Percentiles rank a stretch among this genome's conserved stretches.
These are phyloP conservation scores for Pangasius larnaudii DNA, from an alignment of 2,797 vertebrate species.

Conservation along the genomic window DNA sequence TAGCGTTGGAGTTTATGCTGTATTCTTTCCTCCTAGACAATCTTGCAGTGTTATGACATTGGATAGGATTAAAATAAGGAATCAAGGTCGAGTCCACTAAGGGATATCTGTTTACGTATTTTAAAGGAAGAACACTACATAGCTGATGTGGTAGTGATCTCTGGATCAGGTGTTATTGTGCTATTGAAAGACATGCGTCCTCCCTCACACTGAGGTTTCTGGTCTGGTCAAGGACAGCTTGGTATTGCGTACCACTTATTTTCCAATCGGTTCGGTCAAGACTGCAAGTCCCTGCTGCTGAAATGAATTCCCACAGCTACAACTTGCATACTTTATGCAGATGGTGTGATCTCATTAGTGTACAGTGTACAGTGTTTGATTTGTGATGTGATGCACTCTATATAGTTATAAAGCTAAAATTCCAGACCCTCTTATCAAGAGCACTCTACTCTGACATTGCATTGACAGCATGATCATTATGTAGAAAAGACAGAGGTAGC, in stretches of 20 bases:
- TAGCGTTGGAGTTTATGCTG: not conserved
- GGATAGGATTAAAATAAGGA: constrained; percentile 13
- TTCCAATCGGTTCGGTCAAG: constrained; percentile 8
- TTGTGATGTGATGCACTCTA: not conserved
- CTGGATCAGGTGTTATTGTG: not conserved
- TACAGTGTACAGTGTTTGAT: constrained; percentile 1
- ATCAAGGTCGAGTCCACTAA: not conserved
- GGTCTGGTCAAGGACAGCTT: not conserved
- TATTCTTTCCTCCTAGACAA: not conserved
- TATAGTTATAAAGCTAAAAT: constrained; percentile 9
- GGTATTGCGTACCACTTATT: constrained; percentile 10
- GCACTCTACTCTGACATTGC: not conserved
- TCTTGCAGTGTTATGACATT: constrained; percentile 5
- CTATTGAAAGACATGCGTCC: not conserved
- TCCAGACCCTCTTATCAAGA: not conserved
- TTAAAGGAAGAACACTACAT: not conserved
- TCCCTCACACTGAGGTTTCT: not conserved
- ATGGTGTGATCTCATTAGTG: constrained; percentile 21
- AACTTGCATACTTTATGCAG: not conserved
- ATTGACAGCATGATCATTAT: not conserved
- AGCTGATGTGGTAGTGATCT: not conserved
- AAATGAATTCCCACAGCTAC: not conserved
- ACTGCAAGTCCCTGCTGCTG: not conserved
- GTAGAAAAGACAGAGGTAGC: constrained; percentile 1
- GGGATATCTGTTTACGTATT: not conserved